Conservation (phyloP, 1,140 invertebrate genomes). For the Philotrypesis tridentata region DNA sequence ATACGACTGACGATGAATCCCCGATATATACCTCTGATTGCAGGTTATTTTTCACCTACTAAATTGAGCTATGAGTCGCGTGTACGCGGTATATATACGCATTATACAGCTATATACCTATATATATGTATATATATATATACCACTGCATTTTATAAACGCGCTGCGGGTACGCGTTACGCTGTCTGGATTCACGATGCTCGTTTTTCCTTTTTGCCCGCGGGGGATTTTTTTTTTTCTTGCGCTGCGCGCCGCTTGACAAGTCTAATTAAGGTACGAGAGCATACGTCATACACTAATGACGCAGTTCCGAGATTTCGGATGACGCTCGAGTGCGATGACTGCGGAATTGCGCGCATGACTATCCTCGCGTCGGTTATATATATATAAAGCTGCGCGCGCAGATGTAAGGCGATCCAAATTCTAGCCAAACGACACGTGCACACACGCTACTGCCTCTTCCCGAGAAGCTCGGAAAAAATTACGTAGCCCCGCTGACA, state of each 20-base stretch:
- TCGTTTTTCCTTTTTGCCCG: too few species aligned
- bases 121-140: neutral
- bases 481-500: neutral
- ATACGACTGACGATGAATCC: too few species aligned
- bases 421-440: too few species aligned
- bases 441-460: too few species aligned
- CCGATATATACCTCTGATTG: too few species aligned
- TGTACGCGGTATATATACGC: too few species aligned
- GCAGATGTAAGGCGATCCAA: too few species aligned
- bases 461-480: neutral
- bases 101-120: too few species aligned
- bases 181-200: neutral
- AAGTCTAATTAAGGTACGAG: neutral
- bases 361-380: too few species aligned
- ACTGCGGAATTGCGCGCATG: too few species aligned
- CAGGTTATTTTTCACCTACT: slow-evolving; percentile 19
- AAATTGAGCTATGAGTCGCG: slow-evolving; percentile 27
- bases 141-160: too few species aligned
- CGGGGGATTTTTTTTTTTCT: neutral
- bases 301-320: neutral
- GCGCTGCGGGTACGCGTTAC: neutral
- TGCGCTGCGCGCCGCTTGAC: neutral
- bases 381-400: too few species aligned
- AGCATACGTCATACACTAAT: neutral
- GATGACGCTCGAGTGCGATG: neutral